Evolutionary conservation across 2,888 invertebrate species (phyloP).

Genomic region (Tryphoninae sp.): DNA sequence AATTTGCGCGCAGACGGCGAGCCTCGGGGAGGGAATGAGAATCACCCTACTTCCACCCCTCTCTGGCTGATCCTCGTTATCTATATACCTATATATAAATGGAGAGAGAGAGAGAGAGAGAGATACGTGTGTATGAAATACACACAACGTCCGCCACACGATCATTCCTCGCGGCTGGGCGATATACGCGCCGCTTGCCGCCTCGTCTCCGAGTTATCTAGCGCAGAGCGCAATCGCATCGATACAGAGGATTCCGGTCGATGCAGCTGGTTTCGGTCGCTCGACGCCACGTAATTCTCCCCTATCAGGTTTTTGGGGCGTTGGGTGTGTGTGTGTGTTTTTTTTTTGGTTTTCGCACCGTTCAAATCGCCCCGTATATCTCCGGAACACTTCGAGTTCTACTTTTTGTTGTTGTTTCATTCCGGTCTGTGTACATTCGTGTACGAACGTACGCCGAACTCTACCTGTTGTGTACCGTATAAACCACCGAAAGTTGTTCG

Average conservation of each 20-base stretch:
- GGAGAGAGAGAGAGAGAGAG: neutral
- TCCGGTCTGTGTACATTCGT: neutral
- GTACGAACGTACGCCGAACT: neutral
- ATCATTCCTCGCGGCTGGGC: slow-evolving; percentile 15
- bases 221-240: slow-evolving; percentile 53
- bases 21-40: slow-evolving; percentile 36
- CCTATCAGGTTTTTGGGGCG: slow-evolving; percentile 58
- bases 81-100: neutral
- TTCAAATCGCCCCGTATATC: slow-evolving; percentile 30
- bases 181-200: slow-evolving; percentile 2
- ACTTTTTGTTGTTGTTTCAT: neutral
- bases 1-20: slow-evolving; percentile 49
- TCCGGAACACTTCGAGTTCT: neutral
- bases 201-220: slow-evolving; percentile 40
- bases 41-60: slow-evolving; percentile 1
- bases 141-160: neutral
- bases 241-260: slow-evolving; percentile 51
- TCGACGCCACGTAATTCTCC: slow-evolving; percentile 63
- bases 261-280: slow-evolving; percentile 55
- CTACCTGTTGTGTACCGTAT: neutral
- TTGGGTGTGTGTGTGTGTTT: neutral
- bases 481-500: no score
- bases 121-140: no score
- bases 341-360: slow-evolving; percentile 7
- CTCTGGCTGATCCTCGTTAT: neutral